These are phyloP conservation scores for Podilymbus podiceps DNA, from an alignment of 2,113 vertebrate genomes.

Conservation along the genomic window DNA sequence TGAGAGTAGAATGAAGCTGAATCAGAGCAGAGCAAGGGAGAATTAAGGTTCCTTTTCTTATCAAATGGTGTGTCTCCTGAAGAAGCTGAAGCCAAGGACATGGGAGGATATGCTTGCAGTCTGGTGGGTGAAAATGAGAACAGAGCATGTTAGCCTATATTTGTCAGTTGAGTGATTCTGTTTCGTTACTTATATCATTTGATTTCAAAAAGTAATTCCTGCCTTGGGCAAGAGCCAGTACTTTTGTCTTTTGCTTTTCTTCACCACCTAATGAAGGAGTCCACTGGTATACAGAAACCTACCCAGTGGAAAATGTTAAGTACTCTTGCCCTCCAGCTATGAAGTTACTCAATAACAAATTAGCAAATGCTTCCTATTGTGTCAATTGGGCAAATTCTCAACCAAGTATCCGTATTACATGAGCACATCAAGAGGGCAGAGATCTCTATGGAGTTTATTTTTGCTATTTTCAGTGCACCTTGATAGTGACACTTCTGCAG, in stretches of 20 bases:
- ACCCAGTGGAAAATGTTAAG: conserved; percentile 33
- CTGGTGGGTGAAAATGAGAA: neutral
- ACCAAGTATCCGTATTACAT: neutral
- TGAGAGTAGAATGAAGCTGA: neutral
- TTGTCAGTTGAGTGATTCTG: conserved; percentile 24
- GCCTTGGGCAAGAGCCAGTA: conserved; percentile 38
- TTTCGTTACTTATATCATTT: conserved; percentile 15
- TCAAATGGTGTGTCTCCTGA: neutral
- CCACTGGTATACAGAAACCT: neutral
- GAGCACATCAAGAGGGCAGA: neutral
- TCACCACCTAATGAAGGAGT: conserved; percentile 46
- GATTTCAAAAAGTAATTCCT: conserved; percentile 49
- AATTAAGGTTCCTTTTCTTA: neutral
- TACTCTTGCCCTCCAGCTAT: conserved; percentile 27
- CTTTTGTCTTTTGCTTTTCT: conserved; percentile 46
- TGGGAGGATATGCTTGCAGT: neutral
- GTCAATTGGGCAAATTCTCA: neutral
- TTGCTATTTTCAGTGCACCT: neutral
- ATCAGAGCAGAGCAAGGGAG: neutral
- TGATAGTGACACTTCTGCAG: neutral
- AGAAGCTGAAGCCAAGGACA: neutral
- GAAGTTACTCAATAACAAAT: conserved; percentile 31
- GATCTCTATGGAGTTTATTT: neutral
- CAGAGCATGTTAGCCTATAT: neutral
- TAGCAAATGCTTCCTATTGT: neutral